These are phyloP conservation scores for Hylaeus volcanicus DNA, from an alignment of 1,140 invertebrate species.

Conservation along the genomic window DNA sequence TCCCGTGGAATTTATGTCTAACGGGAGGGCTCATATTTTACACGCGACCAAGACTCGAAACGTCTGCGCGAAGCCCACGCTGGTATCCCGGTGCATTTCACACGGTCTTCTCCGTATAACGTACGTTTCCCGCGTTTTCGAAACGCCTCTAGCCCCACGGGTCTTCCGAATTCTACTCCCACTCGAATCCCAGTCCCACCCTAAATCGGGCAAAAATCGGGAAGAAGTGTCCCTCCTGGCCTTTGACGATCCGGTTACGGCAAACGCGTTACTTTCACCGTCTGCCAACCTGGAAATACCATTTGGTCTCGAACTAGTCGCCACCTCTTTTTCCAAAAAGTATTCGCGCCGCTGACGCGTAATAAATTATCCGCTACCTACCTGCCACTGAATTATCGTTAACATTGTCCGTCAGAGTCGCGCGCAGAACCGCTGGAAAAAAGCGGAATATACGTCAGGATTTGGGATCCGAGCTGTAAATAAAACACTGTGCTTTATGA, in stretches of 20 bases:
- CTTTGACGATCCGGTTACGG: conserved; percentile 9
- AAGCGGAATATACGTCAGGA: too few relatives aligned
- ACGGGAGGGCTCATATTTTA: not conserved
- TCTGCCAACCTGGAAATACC: conserved; percentile 36
- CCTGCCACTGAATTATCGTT: not conserved
- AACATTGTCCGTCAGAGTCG: not conserved
- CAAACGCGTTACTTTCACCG: conserved; percentile 32
- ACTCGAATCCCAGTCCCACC: conserved; percentile 43
- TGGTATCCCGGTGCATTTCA: conserved; percentile 5
- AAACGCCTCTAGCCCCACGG: not conserved
- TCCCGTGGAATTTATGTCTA: not conserved
- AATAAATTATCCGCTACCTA: conserved; percentile 5
- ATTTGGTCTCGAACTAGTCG: conserved; percentile 6
- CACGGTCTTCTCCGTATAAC: not conserved
- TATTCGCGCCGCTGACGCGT: not conserved
- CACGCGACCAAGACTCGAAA: not conserved
- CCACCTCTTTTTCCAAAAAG: not conserved
- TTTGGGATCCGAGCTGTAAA: too few relatives aligned
- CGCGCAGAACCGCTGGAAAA: too few relatives aligned
- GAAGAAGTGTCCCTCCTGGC: conserved; percentile 28
- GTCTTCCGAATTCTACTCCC: conserved; percentile 46
- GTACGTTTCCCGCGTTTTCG: conserved; percentile 1
- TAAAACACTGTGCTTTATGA: too few relatives aligned
- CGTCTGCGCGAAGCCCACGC: not conserved
- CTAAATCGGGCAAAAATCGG: conserved; percentile 37